Evolutionary conservation across 2,888 invertebrate genomes (phyloP).

Genomic region (Drosophila borealis): DNA sequence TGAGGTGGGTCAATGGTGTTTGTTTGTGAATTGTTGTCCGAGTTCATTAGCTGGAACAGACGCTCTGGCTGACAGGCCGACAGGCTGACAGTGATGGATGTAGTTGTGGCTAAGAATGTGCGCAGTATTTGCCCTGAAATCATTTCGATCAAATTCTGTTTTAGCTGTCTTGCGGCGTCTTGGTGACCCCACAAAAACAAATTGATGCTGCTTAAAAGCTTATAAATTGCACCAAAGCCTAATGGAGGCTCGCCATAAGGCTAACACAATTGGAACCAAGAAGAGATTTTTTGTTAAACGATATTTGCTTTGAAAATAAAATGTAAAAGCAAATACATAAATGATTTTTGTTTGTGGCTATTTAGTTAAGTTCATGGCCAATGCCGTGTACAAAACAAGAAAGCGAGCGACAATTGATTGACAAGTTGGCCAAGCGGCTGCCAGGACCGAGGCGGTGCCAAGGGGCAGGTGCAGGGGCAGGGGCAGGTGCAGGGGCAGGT

Average conservation of each 20-base stretch:
- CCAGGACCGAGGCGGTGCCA: neutral
- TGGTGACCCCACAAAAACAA: conserved; percentile 27
- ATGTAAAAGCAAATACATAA: conserved; percentile 6
- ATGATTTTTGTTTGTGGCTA: conserved; percentile 12
- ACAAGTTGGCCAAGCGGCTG: conserved; percentile 67
- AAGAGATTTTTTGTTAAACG: neutral
- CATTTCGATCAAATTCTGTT: conserved; percentile 11
- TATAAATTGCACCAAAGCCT: conserved; percentile 23
- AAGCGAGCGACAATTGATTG: conserved; percentile 69
- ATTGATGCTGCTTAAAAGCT: conserved; percentile 35
- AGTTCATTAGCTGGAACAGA: conserved; percentile 43
- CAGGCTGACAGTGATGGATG: conserved; percentile 53
- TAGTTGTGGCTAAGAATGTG: conserved; percentile 8
- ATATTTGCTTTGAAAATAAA: neutral
- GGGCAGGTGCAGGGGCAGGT: neutral
- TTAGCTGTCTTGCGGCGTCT: conserved; percentile 10
- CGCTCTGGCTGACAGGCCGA: conserved; percentile 31
- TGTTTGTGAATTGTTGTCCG: conserved; percentile 23
- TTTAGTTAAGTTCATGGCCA: conserved; percentile 66
- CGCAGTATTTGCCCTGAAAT: conserved; percentile 30
- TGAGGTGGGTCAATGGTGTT: conserved; percentile 37
- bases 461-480: neutral
- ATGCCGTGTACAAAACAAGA: conserved; percentile 47
- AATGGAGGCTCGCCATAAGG: conserved; percentile 21
- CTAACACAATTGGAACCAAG: neutral